Evolutionary conservation across 1,140 invertebrate species (phyloP).

Genomic region (Cherax destructor): DNA sequence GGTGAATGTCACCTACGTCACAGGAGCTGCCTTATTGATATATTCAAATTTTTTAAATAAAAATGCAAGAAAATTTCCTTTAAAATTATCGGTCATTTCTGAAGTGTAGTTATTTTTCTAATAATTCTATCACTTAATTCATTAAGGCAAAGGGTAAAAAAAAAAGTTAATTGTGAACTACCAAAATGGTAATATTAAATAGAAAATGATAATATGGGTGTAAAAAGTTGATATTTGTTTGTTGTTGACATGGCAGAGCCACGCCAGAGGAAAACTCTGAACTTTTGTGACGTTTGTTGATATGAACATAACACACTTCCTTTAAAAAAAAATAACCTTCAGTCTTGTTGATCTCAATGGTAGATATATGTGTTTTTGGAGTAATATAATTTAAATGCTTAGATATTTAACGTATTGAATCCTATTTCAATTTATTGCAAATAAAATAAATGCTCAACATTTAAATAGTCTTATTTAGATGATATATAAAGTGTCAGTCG

Average conservation of each 20-base stretch:
- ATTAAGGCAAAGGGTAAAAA: too few species aligned
- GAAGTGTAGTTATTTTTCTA: too few species aligned
- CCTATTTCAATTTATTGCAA: neutral
- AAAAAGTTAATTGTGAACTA: too few species aligned
- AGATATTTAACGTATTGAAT: neutral
- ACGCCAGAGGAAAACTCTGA: neutral
- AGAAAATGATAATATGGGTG: neutral
- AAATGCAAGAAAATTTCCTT: too few species aligned
- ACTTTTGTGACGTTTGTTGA: neutral
- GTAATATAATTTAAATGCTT: neutral
- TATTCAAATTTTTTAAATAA: too few species aligned
- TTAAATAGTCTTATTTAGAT: neutral
- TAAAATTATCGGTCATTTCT: too few species aligned
- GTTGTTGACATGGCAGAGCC: neutral
- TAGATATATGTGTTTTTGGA: neutral
- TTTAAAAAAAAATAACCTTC: neutral
- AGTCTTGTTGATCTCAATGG: neutral
- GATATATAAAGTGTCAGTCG: neutral
- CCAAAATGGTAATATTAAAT: neutral
- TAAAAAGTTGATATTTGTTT: neutral
- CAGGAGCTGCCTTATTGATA: too few species aligned
- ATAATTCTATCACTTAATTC: too few species aligned
- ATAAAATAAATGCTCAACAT: neutral
- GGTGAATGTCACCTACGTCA: too few species aligned
- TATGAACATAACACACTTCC: neutral